Evolutionary conservation across 35 echinoderm and acorn worm species (phyloP).

Genomic region (Lytechinus pictus): DNA sequence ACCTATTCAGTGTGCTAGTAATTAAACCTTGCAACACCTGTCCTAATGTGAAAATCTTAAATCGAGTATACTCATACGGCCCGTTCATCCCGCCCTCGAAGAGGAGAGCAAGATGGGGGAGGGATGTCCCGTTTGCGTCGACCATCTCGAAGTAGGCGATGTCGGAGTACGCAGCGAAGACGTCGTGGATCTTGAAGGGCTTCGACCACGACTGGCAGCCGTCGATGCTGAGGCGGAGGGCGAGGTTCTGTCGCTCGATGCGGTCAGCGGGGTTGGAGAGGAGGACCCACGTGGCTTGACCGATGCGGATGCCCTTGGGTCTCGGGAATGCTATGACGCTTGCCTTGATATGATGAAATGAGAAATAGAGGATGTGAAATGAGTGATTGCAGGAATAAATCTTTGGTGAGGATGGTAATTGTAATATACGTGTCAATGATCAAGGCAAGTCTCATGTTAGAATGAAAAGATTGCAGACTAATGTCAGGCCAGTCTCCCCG

Average conservation of each 20-base stretch:
- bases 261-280: constrained; percentile 89
- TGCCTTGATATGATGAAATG: constrained; percentile 51
- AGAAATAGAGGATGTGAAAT: neutral
- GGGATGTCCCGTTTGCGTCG: neutral
- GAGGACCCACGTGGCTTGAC: constrained; percentile 71
- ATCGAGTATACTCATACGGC: constrained; percentile 17
- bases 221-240: constrained; percentile 79
- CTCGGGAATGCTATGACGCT: constrained; percentile 78
- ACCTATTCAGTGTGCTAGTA: neutral
- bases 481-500: too few relatives aligned
- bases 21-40: constrained; percentile 28
- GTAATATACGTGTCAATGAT: too few relatives aligned
- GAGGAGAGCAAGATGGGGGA: neutral
- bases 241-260: constrained; percentile 61
- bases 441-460: too few relatives aligned
- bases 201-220: constrained; percentile 77
- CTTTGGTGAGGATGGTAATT: too few relatives aligned
- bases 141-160: constrained; percentile 73
- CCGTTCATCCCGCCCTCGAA: neutral
- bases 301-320: constrained; percentile 27
- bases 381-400: too few relatives aligned
- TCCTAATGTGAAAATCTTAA: constrained; percentile 1
- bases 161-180: constrained; percentile 84
- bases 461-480: neutral
- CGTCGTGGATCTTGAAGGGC: constrained; percentile 60